Base-by-base conservation (phyloP, 2,113 vertebrate genomes). In the Heliornis fulica region DNA sequence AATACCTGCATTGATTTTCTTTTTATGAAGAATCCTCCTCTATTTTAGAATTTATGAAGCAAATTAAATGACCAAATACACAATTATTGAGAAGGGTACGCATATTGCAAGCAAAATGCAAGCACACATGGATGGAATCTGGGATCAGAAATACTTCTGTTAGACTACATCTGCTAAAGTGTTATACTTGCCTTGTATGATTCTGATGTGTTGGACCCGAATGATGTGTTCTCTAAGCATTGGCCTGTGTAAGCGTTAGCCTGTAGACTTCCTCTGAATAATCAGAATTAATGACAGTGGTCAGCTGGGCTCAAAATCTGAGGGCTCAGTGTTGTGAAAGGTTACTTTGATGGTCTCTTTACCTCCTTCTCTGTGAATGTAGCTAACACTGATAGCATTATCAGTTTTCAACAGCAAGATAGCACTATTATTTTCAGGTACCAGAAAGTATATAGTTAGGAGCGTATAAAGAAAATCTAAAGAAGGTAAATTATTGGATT, bases 171-270 rank as follows among this genome's bases (percentile, higher is more conserved):
- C 48, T 77, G 34, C 12, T 65, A 17, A 54, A 29, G 22, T 5
- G 5, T 74, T 84, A 41, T 38, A 6, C 1, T 3, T 29, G 46
- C 31, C 17, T 20, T 66, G 9, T 40, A 72, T 63, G 66, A 65
- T 11, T 36, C 46, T 63, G 28, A 45, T 0, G 0, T 36, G 23
- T 40, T 3, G 2, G 21, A 36, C n/a, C n/a, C 0, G 2, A 65
- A 26, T 13, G 23, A 89, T 2, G 0, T 48, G 15, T 45, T 85
- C 41, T 74, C 45, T 63, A 66, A 81, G 60, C 26, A 8, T 50
- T 21, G 63, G 15, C 36, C 70, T 84, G 60, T 77, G n/a, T 63
- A 66, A 81, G 60, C 26, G 7, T 50, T 21, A 66, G 15, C 36
- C 70, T 84, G 60, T 77, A 64, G 31, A 72, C 85, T 65, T 88